Evolutionary conservation across 2,113 vertebrate genomes (phyloP).

Genomic region (Trichechus manatus): DNA sequence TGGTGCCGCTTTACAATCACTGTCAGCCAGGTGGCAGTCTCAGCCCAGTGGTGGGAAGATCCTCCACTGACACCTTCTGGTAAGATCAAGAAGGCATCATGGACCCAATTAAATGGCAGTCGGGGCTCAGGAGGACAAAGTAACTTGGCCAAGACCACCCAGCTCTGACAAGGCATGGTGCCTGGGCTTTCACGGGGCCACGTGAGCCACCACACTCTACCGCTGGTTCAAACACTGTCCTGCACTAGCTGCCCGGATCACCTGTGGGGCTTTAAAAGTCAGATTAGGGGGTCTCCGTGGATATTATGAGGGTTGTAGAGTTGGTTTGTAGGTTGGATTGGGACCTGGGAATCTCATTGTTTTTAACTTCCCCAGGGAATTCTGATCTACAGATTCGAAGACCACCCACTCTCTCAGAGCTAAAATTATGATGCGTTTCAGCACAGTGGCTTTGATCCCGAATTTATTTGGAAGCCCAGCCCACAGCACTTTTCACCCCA

Average conservation of each 20-base stretch:
- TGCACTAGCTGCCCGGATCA: background rate
- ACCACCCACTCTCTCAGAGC: background rate
- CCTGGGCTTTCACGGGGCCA: background rate
- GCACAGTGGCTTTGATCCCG: background rate
- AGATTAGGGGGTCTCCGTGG: background rate
- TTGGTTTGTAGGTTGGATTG: background rate
- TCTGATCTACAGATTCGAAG: background rate
- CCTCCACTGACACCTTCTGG: background rate
- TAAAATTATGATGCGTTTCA: background rate
- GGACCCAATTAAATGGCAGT: background rate
- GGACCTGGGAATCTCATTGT: background rate
- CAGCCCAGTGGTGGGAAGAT: background rate
- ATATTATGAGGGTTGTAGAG: background rate
- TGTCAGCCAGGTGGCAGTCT: constrained; percentile 46
- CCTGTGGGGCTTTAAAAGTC: background rate
- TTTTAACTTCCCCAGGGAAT: background rate
- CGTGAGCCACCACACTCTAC: background rate
- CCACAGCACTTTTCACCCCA: background rate
- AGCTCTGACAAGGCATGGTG: background rate
- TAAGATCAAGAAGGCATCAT: background rate
- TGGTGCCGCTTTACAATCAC: background rate
- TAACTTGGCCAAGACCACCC: background rate
- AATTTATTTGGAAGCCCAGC: background rate
- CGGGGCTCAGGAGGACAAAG: background rate
- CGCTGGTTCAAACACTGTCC: background rate